Percentiles rank a stretch among this genome's conserved stretches.
Evolutionary conservation across 2,888 invertebrate genomes (phyloP).

Genomic region (Leucophenga maculata): DNA sequence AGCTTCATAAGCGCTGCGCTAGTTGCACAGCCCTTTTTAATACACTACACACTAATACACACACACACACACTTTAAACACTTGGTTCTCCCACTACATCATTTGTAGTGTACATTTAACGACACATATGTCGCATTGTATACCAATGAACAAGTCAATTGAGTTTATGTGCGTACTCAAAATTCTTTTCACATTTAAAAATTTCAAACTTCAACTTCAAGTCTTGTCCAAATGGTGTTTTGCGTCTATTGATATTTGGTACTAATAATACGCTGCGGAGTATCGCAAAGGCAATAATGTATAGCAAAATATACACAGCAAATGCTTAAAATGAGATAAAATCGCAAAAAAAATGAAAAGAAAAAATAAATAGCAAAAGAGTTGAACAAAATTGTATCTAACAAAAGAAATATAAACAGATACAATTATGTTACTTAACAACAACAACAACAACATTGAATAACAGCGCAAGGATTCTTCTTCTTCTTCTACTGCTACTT

Average conservation of each 20-base stretch:
- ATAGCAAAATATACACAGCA: background rate
- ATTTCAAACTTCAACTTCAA: too few species aligned
- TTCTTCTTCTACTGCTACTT: slow-evolving; percentile 43
- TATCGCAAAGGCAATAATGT: slow-evolving; percentile 58
- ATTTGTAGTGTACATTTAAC: too few species aligned
- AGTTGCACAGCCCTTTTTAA: slow-evolving; percentile 1
- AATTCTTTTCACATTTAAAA: too few species aligned
- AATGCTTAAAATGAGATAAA: slow-evolving; percentile 2
- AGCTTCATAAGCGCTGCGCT: slow-evolving; percentile 4
- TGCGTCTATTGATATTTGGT: slow-evolving; percentile 66
- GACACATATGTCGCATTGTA: too few species aligned
- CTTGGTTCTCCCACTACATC: too few species aligned
- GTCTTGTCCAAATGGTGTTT: too few species aligned
- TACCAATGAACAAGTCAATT: slow-evolving; percentile 32
- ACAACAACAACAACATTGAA: background rate
- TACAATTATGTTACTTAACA: background rate
- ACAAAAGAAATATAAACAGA: slow-evolving; percentile 28
- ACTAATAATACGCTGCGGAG: slow-evolving; percentile 71
- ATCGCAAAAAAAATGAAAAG: slow-evolving; percentile 12
- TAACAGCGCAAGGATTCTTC: slow-evolving; percentile 31
- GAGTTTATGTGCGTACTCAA: slow-evolving; percentile 6
- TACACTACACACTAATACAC: background rate
- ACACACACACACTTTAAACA: too few species aligned
- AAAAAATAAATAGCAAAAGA: slow-evolving; percentile 28
- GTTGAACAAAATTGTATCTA: slow-evolving; percentile 35